These are phyloP conservation scores for Decapterus maruadsi DNA, from an alignment of 2,797 vertebrate species.

Conservation along the genomic window DNA sequence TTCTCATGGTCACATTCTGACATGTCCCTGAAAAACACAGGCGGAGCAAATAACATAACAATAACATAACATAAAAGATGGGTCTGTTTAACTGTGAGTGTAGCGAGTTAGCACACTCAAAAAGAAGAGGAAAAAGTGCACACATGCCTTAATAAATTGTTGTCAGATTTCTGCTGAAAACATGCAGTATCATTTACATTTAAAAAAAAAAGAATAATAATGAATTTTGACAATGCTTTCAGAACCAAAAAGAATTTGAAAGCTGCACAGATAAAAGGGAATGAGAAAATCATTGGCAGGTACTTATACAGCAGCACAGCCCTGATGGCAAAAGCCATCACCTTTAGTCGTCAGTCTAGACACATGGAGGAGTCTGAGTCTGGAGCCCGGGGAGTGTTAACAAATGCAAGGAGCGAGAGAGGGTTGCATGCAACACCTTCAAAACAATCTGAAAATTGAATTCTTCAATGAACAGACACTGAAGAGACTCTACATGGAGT, in stretches of 20 bases:
- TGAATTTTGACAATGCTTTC: not conserved
- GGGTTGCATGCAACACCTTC: not conserved
- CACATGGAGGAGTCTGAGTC: not conserved
- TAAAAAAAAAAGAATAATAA: not conserved
- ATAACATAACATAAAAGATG: too few relatives aligned
- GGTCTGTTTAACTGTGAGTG: too few relatives aligned
- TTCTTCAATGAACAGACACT: constrained; percentile 13
- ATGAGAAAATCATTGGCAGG: not conserved
- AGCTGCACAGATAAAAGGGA: constrained; percentile 9
- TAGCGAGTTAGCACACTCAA: not conserved
- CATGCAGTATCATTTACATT: not conserved
- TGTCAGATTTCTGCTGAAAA: not conserved
- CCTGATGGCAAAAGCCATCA: constrained; percentile 10
- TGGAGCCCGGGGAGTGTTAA: not conserved
- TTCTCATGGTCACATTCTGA: not conserved
- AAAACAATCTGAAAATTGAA: constrained; percentile 35
- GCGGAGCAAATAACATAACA: too few relatives aligned
- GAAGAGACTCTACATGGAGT: constrained; percentile 12
- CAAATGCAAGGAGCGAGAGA: not conserved
- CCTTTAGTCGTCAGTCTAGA: constrained; percentile 6
- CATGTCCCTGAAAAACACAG: not conserved
- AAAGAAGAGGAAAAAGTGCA: not conserved
- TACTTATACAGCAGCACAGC: not conserved
- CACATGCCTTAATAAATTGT: not conserved
- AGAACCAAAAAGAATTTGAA: not conserved